Conservation (phyloP, 2,888 invertebrate genomes). For the Trachelus tabidus region DNA sequence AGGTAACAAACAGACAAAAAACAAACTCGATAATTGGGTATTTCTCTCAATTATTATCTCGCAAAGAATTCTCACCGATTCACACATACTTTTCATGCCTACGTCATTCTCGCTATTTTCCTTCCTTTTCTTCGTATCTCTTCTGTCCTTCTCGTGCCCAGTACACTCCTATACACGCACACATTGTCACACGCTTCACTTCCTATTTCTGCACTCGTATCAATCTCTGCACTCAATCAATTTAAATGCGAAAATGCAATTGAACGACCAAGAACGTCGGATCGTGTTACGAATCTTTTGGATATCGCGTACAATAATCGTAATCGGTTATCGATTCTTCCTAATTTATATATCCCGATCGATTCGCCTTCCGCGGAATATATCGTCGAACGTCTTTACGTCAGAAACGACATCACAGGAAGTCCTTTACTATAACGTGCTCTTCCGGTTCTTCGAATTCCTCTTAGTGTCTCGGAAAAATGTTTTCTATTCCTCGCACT, state of each 20-base stretch:
- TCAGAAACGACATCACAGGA: background rate
- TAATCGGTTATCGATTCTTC: background rate
- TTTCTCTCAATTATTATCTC: conserved; percentile 5
- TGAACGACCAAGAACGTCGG: background rate
- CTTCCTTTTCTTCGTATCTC: background rate
- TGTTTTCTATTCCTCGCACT: background rate
- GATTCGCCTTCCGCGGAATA: background rate
- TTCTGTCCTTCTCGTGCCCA: background rate
- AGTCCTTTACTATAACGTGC: background rate
- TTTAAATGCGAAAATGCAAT: background rate
- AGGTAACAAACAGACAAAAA: conserved; percentile 39
- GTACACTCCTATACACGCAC: background rate
- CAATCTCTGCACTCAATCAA: background rate
- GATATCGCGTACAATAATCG: background rate
- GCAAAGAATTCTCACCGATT: background rate
- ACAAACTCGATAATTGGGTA: conserved; percentile 31
- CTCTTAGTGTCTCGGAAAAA: background rate
- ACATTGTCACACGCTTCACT: background rate
- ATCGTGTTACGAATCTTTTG: background rate
- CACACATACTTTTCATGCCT: background rate
- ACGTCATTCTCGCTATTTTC: background rate
- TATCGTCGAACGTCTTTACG: background rate
- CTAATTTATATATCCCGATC: background rate
- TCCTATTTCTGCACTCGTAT: background rate
- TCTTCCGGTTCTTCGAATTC: background rate